A percentile compares a stretch with the other conserved stretches of the same genome.
Conservation (phyloP, 2,797 vertebrate species). For the Bovichtus variegatus region DNA sequence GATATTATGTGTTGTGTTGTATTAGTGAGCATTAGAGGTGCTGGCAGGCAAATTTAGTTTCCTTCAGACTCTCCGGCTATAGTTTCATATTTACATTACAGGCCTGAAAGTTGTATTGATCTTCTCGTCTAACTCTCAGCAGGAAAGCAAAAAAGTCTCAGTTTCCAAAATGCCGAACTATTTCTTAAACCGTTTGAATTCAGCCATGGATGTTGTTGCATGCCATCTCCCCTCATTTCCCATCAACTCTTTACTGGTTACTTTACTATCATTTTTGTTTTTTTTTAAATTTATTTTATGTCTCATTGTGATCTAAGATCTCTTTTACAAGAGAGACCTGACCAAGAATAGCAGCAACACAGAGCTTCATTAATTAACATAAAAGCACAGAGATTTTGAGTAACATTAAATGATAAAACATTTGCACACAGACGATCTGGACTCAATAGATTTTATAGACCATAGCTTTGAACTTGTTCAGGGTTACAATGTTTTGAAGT, state of each 20-base stretch:
- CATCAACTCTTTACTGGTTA: background rate
- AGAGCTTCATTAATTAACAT: too few relatives aligned
- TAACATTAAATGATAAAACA: too few relatives aligned
- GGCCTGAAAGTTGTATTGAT: conserved; percentile 1
- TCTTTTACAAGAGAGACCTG: too few relatives aligned
- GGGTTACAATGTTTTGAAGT: too few relatives aligned
- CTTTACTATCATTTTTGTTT: background rate
- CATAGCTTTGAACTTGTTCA: too few relatives aligned
- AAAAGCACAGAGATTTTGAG: too few relatives aligned
- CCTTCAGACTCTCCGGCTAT: background rate
- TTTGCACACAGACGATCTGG: too few relatives aligned
- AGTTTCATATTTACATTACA: background rate
- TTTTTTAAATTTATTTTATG: too few relatives aligned
- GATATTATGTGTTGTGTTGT: background rate
- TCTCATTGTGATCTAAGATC: too few relatives aligned
- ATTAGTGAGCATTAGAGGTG: background rate
- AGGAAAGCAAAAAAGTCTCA: background rate
- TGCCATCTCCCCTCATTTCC: background rate
- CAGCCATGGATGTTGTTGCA: background rate
- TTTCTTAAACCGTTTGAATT: background rate
- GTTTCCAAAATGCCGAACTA: background rate
- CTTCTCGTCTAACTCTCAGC: background rate
- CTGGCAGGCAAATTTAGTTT: background rate
- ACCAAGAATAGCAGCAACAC: too few relatives aligned
- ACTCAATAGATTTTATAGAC: too few relatives aligned